Evolutionary conservation across 2,888 invertebrate species (phyloP).

Genomic region (Heteromurus nitidus): DNA sequence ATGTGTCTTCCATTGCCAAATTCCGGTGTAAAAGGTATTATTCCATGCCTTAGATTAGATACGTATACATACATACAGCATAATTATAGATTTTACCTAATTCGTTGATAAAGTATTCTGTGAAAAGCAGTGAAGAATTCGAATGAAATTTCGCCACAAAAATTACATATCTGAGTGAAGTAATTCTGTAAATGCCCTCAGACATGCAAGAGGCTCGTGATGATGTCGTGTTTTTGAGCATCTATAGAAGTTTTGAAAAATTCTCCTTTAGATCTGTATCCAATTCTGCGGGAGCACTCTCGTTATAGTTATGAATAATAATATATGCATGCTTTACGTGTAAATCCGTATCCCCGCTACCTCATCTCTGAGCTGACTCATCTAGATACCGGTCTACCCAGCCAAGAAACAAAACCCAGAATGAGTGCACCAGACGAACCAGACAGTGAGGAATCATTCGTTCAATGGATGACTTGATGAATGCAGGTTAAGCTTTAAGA

Average conservation of each 20-base stretch:
- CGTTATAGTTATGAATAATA: background rate
- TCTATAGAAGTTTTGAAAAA: slow-evolving; percentile 13
- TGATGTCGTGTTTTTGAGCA: slow-evolving; percentile 31
- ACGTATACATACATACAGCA: background rate
- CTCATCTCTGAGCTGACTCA: background rate
- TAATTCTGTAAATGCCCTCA: too few relatives aligned
- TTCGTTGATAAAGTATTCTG: background rate
- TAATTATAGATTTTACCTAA: background rate
- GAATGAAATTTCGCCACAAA: background rate
- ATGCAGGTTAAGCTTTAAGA: background rate
- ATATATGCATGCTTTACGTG: too few relatives aligned
- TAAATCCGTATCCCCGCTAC: background rate
- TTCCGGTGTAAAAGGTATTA: too few relatives aligned
- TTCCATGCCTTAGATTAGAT: background rate
- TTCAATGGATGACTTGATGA: slow-evolving; percentile 10
- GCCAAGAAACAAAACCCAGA: background rate
- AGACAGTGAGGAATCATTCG: slow-evolving; percentile 46
- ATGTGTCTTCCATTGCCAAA: background rate
- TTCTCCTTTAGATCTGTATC: background rate
- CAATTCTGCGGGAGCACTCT: background rate
- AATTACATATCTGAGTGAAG: slow-evolving; percentile 6
- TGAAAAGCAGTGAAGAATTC: background rate
- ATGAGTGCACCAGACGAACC: slow-evolving; percentile 6
- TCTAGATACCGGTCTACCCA: background rate
- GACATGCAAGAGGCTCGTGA: slow-evolving; percentile 36